phyloP scores from a whole-genome alignment of 2,888 invertebrate genomes.

The Oasisia sp. region DNA sequence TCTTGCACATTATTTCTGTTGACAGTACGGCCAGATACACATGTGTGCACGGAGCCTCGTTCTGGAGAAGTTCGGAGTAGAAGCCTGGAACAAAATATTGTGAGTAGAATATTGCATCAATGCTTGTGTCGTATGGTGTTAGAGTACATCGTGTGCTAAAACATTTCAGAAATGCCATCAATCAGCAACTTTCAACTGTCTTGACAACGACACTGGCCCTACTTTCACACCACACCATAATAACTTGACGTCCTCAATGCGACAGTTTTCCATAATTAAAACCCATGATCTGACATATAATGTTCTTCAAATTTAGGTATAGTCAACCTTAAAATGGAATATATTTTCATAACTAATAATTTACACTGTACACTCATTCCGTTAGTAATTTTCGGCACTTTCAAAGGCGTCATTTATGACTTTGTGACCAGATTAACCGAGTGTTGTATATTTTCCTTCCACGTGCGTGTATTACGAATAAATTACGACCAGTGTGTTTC shows the following conservation, averaged over 20 bases:
- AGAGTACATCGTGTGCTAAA: background rate
- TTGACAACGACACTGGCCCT: too few relatives aligned
- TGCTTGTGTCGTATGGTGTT: background rate
- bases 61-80: constrained; percentile 54
- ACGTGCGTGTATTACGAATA: background rate
- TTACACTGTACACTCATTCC: too few relatives aligned
- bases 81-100: constrained; percentile 55
- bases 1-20: constrained; percentile 24
- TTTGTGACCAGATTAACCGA: background rate
- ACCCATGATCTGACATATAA: too few relatives aligned
- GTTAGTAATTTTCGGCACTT: background rate
- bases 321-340: too few relatives aligned
- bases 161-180: too few relatives aligned
- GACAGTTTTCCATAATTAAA: too few relatives aligned
- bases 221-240: too few relatives aligned
- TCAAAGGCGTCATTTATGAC: background rate
- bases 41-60: constrained; percentile 50
- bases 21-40: constrained; percentile 59
- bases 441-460: background rate
- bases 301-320: too few relatives aligned
- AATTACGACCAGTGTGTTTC: background rate
- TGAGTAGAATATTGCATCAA: constrained; percentile 41
- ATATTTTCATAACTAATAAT: too few relatives aligned
- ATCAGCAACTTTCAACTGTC: too few relatives aligned
- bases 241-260: too few relatives aligned